phyloP scores from a whole-genome alignment of 2,113 vertebrate species.

The Girardinichthys multiradiatus region DNA sequence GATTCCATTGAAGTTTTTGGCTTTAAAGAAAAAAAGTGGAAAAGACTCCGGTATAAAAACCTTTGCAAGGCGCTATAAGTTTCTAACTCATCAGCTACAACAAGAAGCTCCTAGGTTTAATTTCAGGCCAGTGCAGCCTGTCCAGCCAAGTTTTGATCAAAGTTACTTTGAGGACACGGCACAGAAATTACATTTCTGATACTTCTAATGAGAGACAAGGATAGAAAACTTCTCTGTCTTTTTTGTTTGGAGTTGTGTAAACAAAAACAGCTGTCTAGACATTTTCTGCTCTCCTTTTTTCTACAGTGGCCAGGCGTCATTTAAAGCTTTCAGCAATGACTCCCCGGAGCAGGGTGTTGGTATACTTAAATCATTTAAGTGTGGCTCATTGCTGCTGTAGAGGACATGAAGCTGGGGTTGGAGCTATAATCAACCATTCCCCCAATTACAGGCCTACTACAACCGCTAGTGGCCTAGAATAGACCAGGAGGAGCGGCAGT shows the following conservation, averaged over 20 bases:
- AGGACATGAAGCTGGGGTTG: conserved; percentile 48
- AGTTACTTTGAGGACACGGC: neutral
- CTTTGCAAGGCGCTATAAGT: neutral
- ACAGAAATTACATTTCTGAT: neutral
- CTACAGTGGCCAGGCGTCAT: conserved; percentile 15
- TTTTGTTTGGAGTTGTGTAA: conserved; percentile 2
- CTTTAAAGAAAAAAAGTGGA: neutral
- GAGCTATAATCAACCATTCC: conserved; percentile 73
- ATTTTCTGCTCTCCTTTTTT: conserved; percentile 15
- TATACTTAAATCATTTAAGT: conserved; percentile 47
- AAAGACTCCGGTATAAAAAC: neutral
- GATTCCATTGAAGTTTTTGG: too few relatives aligned
- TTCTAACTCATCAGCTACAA: neutral
- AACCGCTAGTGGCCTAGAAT: conserved; percentile 71
- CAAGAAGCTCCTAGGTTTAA: neutral
- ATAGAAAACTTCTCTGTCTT: neutral
- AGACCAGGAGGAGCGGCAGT: conserved; percentile 65
- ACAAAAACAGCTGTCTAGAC: conserved; percentile 3
- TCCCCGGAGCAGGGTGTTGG: conserved; percentile 38
- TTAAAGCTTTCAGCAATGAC: conserved; percentile 15
- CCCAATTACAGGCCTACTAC: conserved; percentile 73
- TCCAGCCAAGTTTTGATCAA: conserved; percentile 3
- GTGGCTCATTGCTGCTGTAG: conserved; percentile 28
- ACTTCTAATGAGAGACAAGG: neutral
- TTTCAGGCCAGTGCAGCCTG: neutral